These are phyloP conservation scores for Eurytoma californica DNA, from an alignment of 2,888 invertebrate species.

Conservation along the genomic window DNA sequence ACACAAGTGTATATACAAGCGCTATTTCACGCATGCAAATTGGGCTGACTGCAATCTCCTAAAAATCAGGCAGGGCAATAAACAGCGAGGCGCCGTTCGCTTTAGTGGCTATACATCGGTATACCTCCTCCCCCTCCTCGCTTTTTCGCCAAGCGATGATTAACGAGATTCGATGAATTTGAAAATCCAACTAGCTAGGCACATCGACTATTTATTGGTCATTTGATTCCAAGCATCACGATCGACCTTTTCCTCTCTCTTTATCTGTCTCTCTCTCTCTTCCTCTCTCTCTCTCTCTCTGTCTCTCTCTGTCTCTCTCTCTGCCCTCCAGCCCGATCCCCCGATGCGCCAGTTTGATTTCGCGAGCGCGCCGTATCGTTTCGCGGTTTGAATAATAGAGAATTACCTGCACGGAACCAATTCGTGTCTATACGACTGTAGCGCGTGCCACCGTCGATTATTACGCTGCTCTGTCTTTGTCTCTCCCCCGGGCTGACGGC, in stretches of 20 bases:
- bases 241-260: background rate
- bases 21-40: slow-evolving; percentile 35
- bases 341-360: slow-evolving; percentile 54
- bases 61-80: slow-evolving; percentile 50
- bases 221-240: slow-evolving; percentile 49
- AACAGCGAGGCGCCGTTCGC: slow-evolving; percentile 43
- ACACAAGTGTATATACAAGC: background rate
- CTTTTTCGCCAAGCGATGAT: slow-evolving; percentile 47
- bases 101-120: slow-evolving; percentile 20
- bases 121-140: background rate
- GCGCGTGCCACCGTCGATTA: background rate
- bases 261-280: no score
- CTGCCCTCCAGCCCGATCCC: background rate
- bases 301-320: background rate
- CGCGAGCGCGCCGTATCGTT: slow-evolving; percentile 59
- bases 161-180: slow-evolving; percentile 55
- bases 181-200: slow-evolving; percentile 51
- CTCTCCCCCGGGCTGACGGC: no score
- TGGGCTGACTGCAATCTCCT: slow-evolving; percentile 23
- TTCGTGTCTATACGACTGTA: slow-evolving; percentile 55
- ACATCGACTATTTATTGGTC: slow-evolving; percentile 59
- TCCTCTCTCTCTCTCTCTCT: no score
- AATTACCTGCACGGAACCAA: slow-evolving; percentile 65
- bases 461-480: slow-evolving; percentile 50
- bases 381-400: slow-evolving; percentile 66